phyloP scores from a whole-genome alignment of 2,797 vertebrate genomes.

The Thunnus albacares region DNA sequence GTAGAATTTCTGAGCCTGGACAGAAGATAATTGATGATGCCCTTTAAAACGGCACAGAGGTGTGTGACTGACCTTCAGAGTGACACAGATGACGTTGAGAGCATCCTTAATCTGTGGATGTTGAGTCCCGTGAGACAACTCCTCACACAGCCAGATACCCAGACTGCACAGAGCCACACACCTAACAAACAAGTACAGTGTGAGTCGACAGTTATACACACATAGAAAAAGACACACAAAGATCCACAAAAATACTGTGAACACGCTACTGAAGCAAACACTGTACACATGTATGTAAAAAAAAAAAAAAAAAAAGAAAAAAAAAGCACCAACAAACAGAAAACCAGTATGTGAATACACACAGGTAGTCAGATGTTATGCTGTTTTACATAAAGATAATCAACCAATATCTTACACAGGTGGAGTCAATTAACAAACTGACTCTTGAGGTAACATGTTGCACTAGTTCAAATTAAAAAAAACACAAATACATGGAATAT shows the following conservation, averaged over 20 bases:
- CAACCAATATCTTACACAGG: too few relatives aligned
- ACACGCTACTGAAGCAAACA: neutral
- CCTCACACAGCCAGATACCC: slow-evolving; percentile 98
- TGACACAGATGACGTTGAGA: slow-evolving; percentile 97
- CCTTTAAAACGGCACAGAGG: neutral
- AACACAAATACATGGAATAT: too few relatives aligned
- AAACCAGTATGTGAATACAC: neutral
- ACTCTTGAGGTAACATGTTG: too few relatives aligned
- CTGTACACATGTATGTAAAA: neutral
- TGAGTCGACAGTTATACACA: neutral
- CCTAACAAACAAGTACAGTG: slow-evolving; percentile 73
- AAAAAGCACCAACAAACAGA: neutral
- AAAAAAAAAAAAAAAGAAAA: neutral
- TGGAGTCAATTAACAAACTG: too few relatives aligned
- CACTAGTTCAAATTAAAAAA: too few relatives aligned
- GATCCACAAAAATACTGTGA: neutral
- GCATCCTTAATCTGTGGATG: slow-evolving; percentile 98
- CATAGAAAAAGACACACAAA: neutral
- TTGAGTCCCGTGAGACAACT: slow-evolving; percentile 93
- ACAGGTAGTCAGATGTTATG: neutral
- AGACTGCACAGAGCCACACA: slow-evolving; percentile 98
- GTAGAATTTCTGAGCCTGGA: neutral
- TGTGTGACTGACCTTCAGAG: slow-evolving; percentile 91
- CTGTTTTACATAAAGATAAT: too few relatives aligned
- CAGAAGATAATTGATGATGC: neutral